phyloP scores from a whole-genome alignment of 2,888 invertebrate species.

The Gymnosoma rotundatum region DNA sequence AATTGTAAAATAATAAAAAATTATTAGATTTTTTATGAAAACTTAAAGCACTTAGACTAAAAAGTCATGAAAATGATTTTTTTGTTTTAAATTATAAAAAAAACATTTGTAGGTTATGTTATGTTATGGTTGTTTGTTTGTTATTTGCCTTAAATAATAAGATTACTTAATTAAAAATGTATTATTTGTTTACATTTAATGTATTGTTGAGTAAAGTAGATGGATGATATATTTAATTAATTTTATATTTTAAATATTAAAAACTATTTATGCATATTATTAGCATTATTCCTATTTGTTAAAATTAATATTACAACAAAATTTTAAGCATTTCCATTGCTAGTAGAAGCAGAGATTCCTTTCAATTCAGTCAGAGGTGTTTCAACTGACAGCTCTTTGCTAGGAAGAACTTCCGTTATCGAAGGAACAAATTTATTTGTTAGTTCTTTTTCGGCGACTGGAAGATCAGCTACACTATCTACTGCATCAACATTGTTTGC shows the following conservation, averaged over 20 bases:
- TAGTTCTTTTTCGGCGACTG: neutral
- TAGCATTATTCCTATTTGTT: neutral
- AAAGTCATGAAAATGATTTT: slow-evolving; percentile 35
- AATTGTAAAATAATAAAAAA: neutral
- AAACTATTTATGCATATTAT: slow-evolving; percentile 23
- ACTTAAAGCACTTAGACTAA: slow-evolving; percentile 50
- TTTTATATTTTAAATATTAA: slow-evolving; percentile 56
- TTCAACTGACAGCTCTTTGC: slow-evolving; percentile 20
- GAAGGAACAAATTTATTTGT: neutral
- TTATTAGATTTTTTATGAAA: neutral
- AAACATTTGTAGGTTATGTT: slow-evolving; percentile 15
- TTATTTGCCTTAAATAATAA: slow-evolving; percentile 18
- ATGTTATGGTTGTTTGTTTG: neutral
- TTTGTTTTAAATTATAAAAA: neutral
- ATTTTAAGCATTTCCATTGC: slow-evolving; percentile 52
- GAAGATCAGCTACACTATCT: neutral
- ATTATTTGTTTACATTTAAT: slow-evolving; percentile 48
- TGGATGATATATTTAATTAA: slow-evolving; percentile 40
- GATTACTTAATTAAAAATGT: slow-evolving; percentile 41
- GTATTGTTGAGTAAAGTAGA: slow-evolving; percentile 46
- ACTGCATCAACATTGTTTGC: neutral
- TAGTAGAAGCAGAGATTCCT: slow-evolving; percentile 5
- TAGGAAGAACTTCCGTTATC: neutral
- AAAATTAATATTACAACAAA: neutral
- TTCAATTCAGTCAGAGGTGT: slow-evolving; percentile 1